Evolutionary conservation across 2,888 invertebrate species (phyloP).

Genomic region (Acanthoscelides obtectus): DNA sequence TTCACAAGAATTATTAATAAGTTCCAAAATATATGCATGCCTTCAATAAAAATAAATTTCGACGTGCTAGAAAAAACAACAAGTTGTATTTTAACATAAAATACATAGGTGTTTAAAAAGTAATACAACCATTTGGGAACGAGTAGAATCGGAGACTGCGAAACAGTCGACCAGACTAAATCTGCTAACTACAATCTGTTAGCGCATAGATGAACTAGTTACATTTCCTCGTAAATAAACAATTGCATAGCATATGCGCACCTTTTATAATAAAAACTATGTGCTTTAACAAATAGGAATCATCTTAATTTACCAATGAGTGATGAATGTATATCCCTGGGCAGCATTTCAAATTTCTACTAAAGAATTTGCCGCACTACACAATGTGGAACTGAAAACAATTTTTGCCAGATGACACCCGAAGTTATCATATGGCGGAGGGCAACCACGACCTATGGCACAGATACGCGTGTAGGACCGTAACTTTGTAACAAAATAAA

Average conservation of each 20-base stretch:
- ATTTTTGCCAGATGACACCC: not conserved
- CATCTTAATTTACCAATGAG: not conserved
- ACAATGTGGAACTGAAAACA: not conserved
- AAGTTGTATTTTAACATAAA: too few relatives aligned
- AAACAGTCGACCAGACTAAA: not conserved
- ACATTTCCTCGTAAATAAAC: not conserved
- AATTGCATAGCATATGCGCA: not conserved
- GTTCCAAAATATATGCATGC: too few relatives aligned
- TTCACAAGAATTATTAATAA: too few relatives aligned
- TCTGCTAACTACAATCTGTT: not conserved
- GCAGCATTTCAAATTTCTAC: not conserved
- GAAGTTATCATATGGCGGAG: not conserved
- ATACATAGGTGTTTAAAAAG: too few relatives aligned
- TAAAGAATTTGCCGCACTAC: not conserved
- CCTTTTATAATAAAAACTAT: not conserved
- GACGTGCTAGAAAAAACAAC: too few relatives aligned
- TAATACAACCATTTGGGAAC: too few relatives aligned
- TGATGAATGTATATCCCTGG: not conserved
- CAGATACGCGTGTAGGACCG: constrained; percentile 17
- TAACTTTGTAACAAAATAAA: constrained; percentile 16
- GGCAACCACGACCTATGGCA: constrained; percentile 18
- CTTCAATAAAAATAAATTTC: too few relatives aligned
- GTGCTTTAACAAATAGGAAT: constrained; percentile 1
- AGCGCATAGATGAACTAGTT: not conserved
- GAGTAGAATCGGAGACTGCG: not conserved